Conservation (phyloP, 1,140 invertebrate genomes). For the Laupala kohalensis region DNA sequence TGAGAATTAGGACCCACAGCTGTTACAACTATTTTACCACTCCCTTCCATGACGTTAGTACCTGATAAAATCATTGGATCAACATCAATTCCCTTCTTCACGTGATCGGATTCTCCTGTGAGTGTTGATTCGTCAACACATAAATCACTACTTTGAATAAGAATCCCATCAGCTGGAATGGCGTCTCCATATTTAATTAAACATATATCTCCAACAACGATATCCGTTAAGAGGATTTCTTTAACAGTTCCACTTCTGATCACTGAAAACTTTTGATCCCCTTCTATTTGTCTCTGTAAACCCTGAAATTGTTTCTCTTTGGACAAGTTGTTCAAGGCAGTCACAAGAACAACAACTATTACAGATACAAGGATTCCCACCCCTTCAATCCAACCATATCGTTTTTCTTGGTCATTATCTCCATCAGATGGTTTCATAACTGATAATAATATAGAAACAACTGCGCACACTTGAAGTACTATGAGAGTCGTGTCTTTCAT, state of each 20-base stretch:
- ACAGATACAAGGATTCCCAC: conserved; percentile 49
- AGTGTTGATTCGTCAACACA: conserved; percentile 60
- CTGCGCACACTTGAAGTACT: conserved; percentile 37
- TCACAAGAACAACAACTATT: conserved; percentile 49
- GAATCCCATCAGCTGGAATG: conserved; percentile 53
- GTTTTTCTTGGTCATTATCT: neutral
- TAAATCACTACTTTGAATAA: conserved; percentile 57
- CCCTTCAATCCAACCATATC: conserved; percentile 48
- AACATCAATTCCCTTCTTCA: conserved; percentile 44
- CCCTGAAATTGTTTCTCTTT: conserved; percentile 54
- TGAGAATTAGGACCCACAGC: conserved; percentile 56
- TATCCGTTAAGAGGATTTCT: conserved; percentile 47
- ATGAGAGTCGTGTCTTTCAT: conserved; percentile 55
- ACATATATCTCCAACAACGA: conserved; percentile 58
- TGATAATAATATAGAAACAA: conserved; percentile 38
- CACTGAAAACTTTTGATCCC: conserved; percentile 52
- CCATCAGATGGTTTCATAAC: conserved; percentile 18
- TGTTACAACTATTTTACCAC: conserved; percentile 47
- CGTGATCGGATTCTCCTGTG: conserved; percentile 60
- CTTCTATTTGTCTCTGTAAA: conserved; percentile 51
- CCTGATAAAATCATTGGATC: conserved; percentile 52
- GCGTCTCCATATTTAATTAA: conserved; percentile 50
- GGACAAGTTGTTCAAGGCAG: conserved; percentile 52
- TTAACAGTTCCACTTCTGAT: conserved; percentile 42
- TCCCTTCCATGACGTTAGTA: conserved; percentile 55